Evolutionary conservation across 2,797 vertebrate genomes (phyloP).

Genomic region (Aratinga solstitialis): DNA sequence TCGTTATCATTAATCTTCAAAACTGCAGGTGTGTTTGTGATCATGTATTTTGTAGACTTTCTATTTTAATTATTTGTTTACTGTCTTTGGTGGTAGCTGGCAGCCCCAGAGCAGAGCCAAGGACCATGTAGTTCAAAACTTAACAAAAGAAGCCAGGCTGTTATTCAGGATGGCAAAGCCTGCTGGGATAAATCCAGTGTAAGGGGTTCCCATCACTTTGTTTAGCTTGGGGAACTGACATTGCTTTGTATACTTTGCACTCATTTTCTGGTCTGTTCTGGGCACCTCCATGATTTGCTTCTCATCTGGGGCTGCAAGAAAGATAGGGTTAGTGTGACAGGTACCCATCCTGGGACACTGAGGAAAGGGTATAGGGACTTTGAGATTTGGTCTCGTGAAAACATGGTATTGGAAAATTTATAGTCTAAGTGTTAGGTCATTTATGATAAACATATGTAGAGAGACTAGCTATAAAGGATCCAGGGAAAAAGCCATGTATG

Average conservation of each 20-base stretch:
- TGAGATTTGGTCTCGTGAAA: background rate
- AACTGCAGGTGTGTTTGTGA: background rate
- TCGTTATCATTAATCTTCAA: background rate
- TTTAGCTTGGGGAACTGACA: background rate
- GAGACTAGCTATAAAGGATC: background rate
- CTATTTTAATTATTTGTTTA: background rate
- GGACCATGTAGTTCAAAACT: background rate
- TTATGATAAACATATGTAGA: background rate
- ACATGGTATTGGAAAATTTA: background rate
- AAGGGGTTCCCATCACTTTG: accelerated
- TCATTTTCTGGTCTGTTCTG: background rate
- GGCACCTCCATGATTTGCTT: background rate
- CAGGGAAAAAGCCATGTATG: background rate
- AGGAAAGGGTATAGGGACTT: background rate
- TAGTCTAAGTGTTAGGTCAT: background rate
- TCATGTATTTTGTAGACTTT: background rate
- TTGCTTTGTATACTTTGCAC: background rate
- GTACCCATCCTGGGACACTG: background rate
- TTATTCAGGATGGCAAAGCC: background rate
- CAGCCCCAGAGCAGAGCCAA: background rate
- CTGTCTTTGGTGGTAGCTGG: background rate
- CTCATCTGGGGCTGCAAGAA: background rate
- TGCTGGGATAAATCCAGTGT: background rate
- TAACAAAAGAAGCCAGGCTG: background rate
- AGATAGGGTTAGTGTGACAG: background rate